Conservation (phyloP, 2,113 vertebrate species). For the Rhinolophus ferrumequinum region DNA sequence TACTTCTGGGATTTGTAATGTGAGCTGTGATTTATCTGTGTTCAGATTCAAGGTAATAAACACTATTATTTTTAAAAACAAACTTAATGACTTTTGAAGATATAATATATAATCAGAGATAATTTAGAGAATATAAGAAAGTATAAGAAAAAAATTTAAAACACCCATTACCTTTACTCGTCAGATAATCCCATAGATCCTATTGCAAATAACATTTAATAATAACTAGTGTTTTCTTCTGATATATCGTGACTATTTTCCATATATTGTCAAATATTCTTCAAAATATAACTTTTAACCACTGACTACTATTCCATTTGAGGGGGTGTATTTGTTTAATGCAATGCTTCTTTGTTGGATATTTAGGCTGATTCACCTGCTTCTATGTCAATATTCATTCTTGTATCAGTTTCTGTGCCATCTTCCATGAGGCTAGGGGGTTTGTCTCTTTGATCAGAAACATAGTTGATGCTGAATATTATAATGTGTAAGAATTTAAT, state of each 20-base stretch:
- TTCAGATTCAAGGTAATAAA: slow-evolving; percentile 27
- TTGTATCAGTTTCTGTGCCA: neutral
- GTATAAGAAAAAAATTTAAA: neutral
- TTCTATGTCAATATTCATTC: neutral
- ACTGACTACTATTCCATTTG: neutral
- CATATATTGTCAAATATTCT: neutral
- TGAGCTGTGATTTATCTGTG: slow-evolving; percentile 15
- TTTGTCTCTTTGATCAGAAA: slow-evolving; percentile 31
- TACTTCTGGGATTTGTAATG: neutral
- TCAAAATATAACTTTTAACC: slow-evolving; percentile 16
- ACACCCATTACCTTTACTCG: neutral
- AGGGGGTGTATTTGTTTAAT: neutral
- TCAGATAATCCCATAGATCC: neutral
- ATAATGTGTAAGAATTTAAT: slow-evolving; percentile 2
- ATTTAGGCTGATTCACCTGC: neutral
- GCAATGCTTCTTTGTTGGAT: neutral
- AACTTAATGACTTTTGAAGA: neutral
- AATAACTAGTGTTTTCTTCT: neutral
- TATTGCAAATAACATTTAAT: neutral
- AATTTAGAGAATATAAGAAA: slow-evolving; percentile 32
- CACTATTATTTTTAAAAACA: neutral
- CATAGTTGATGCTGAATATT: neutral
- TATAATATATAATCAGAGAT: neutral
- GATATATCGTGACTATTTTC: neutral
- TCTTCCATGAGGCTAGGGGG: neutral